Percentiles rank a stretch among this genome's conserved stretches.
Evolutionary conservation across 23 tunicate genomes (phyloP).

Genomic region (Ascidia mentula): DNA sequence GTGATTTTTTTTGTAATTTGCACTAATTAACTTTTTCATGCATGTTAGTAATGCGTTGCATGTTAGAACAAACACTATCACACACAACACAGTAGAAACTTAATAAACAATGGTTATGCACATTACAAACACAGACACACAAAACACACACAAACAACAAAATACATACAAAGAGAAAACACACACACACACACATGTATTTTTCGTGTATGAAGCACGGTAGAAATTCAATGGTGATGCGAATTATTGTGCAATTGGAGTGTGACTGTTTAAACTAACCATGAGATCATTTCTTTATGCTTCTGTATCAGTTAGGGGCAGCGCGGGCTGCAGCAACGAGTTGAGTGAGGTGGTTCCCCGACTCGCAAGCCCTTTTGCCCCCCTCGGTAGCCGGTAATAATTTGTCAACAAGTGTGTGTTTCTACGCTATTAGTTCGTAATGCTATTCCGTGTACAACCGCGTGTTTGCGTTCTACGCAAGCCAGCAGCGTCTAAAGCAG

Average conservation of each 20-base stretch:
- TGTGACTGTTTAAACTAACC: not conserved
- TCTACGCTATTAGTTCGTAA: slow-evolving; percentile 9
- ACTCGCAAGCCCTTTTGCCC: slow-evolving; percentile 43
- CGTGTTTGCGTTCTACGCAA: not conserved
- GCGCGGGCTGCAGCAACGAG: slow-evolving; percentile 50
- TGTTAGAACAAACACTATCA: no score
- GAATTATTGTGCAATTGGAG: not conserved
- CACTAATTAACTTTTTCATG: no score
- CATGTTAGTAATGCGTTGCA: no score
- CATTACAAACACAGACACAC: no score
- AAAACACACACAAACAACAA: no score
- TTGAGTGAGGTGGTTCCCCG: slow-evolving; percentile 30
- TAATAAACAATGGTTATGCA: no score
- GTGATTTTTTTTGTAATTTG: no score
- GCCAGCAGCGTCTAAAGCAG: not conserved
- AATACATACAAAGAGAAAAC: no score
- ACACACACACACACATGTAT: no score
- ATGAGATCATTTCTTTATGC: not conserved
- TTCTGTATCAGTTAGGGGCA: slow-evolving; percentile 44
- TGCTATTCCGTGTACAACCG: not conserved
- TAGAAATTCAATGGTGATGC: no score
- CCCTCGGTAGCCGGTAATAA: slow-evolving; percentile 38
- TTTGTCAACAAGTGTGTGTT: slow-evolving; percentile 10
- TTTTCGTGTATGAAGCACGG: no score
- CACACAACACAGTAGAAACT: no score